A percentile compares a stretch with the other conserved stretches of the same genome.
Conservation (phyloP, 2,113 vertebrate species). For the Cyprinodon tularosa region DNA sequence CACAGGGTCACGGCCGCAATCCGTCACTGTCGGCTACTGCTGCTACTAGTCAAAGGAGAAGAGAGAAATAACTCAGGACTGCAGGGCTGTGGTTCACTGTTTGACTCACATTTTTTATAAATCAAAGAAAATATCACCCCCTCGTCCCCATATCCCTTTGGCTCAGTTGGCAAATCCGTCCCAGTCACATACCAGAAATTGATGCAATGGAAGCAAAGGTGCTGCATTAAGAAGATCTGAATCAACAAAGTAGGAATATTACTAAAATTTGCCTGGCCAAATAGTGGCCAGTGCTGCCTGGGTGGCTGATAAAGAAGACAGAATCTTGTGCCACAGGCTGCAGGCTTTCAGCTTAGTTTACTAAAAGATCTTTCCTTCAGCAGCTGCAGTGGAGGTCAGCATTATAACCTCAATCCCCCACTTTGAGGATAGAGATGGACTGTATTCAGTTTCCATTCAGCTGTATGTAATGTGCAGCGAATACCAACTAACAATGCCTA, state of each 20-base stretch:
- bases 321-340: conserved; percentile 8
- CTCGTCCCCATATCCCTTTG: background rate
- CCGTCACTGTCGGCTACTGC: conserved; percentile 60
- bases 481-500: conserved; percentile 47
- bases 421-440: conserved; percentile 49
- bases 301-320: background rate
- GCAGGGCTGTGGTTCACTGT: conserved; percentile 15
- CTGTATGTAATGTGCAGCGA: conserved; percentile 30
- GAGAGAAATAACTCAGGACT: conserved; percentile 40
- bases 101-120: conserved; percentile 33
- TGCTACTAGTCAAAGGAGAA: conserved; percentile 47
- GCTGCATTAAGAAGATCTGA: conserved; percentile 8
- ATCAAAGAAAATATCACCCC: background rate
- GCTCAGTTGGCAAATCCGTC: conserved; percentile 21
- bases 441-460: conserved; percentile 52
- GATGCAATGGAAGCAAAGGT: background rate
- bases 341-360: conserved; percentile 37
- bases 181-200: background rate
- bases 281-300: background rate
- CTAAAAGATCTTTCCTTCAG: conserved; percentile 17
- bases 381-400: conserved; percentile 35
- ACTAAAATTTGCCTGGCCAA: conserved; percentile 16
- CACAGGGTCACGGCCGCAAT: conserved; percentile 69
- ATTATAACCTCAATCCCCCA: conserved; percentile 68
- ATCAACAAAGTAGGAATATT: background rate